Conservation (phyloP, 2,797 vertebrate species). For the Poeciliopsis turneri region DNA sequence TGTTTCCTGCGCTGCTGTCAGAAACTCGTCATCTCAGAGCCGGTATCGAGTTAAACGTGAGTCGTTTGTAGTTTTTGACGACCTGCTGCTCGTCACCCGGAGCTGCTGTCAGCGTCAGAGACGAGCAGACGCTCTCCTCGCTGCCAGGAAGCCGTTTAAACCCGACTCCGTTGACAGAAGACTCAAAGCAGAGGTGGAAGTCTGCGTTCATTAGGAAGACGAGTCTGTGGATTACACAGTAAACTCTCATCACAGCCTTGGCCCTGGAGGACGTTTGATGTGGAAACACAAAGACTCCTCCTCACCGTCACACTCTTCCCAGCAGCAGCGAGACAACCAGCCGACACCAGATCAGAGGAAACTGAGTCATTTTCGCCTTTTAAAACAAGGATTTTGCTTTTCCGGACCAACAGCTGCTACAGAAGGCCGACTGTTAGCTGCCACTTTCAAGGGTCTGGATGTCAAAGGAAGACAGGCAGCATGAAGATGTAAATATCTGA, state of each 20-base stretch:
- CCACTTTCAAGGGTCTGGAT: background rate
- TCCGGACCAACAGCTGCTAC: background rate
- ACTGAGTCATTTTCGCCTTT: background rate
- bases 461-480: background rate
- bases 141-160: constrained; percentile 14
- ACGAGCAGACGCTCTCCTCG: background rate
- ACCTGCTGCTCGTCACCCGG: background rate
- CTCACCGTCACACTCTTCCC: background rate
- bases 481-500: constrained; percentile 39
- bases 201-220: constrained; percentile 47
- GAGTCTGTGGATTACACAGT: constrained; percentile 15
- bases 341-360: background rate
- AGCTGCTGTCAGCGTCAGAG: background rate
- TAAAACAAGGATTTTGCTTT: background rate
- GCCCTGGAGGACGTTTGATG: constrained; percentile 45
- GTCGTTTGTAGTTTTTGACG: background rate
- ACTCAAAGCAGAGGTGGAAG: constrained; percentile 34
- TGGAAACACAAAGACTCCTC: background rate
- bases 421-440: background rate
- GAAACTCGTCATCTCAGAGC: background rate
- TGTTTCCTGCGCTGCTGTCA: background rate
- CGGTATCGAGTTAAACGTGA: background rate
- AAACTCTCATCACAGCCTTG: constrained; percentile 35
- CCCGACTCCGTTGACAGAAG: constrained; percentile 28
- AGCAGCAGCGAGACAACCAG: constrained; percentile 12